Evolutionary conservation across 2,888 invertebrate species (phyloP), one percentile per base, ranked within the genome.

Genomic region (Cremastobaeus sp.): DNA sequence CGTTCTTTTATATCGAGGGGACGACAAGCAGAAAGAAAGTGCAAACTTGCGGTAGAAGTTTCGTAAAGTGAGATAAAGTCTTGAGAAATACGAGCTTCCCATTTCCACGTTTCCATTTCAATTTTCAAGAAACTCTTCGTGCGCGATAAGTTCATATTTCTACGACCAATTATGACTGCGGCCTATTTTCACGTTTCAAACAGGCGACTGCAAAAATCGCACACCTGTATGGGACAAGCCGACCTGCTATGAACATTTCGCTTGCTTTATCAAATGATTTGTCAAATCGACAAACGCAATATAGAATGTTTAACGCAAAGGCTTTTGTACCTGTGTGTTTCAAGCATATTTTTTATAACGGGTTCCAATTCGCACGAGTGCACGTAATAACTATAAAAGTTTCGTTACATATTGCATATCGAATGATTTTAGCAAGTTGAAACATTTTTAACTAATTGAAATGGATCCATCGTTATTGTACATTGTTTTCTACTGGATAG

Each of bases 21-120:
- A 73, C 52, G 68, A 64, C 57, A 60, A 59, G 45, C 43, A 32
- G 59, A 62, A 68, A 55, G 73, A 62, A 73, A 68, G 73, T 62
- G 64, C 57, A 52, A 68, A 62, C 68, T 73, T 64, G 73, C 25
- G 66, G 62, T 52, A 48, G 50, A 73, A 73, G 73, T 73, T 73
- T 62, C 37, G 57, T 37, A 30, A 68, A 73, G 73, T 50, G 62
- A 66, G 73, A 73, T 73, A 73, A 68, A 60, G 73, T 55, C 73
- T 37, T 28, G 62, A 28, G 62, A 62, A 60, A 62, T 68, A 60
- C 66, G 66, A 60, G 62, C 72, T 48, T 64, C 48, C 47, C 54
- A 18, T 72, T 66, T 62, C 45, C 68, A 18, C 73, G 57, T 74
- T 68, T 50, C 62, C 57, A 68, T 74, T 74, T 68, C 68, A 74